phyloP scores from a whole-genome alignment of 2,888 invertebrate genomes.

The Perizoma flavofasciatum region DNA sequence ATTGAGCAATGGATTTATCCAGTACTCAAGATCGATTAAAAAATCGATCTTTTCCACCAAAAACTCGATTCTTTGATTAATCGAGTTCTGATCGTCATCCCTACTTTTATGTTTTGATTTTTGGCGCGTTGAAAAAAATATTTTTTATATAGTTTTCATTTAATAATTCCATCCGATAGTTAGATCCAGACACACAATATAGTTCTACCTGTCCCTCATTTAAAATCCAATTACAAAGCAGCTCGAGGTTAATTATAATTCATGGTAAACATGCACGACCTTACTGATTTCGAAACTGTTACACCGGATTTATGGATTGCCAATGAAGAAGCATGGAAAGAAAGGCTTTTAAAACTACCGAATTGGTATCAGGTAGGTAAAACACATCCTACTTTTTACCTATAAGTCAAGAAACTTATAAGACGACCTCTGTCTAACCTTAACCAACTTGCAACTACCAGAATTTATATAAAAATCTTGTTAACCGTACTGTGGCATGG shows the following conservation, averaged over 20 bases:
- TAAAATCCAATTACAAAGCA: too few relatives aligned
- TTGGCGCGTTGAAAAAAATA: neutral
- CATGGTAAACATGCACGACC: conserved; percentile 59
- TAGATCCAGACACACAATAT: neutral
- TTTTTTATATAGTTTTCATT: neutral
- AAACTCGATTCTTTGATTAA: too few relatives aligned
- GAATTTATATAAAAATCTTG: too few relatives aligned
- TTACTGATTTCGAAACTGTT: conserved; percentile 68
- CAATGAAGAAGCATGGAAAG: conserved; percentile 76
- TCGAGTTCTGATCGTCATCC: too few relatives aligned
- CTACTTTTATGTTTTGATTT: neutral
- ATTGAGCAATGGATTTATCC: too few relatives aligned
- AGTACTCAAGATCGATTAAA: too few relatives aligned
- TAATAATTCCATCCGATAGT: too few relatives aligned
- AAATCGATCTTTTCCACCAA: too few relatives aligned
- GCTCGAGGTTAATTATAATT: neutral
- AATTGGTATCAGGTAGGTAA: conserved; percentile 67
- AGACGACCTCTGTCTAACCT: conserved; percentile 72
- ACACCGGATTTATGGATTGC: conserved; percentile 76
- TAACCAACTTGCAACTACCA: neutral
- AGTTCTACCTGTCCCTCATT: too few relatives aligned
- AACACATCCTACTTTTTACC: conserved; percentile 1
- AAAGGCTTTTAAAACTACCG: conserved; percentile 63
- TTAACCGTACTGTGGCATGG: too few relatives aligned
- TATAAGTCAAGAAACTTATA: neutral